Conservation (phyloP, 2,113 vertebrate genomes). For the Hypomesus transpacificus region DNA sequence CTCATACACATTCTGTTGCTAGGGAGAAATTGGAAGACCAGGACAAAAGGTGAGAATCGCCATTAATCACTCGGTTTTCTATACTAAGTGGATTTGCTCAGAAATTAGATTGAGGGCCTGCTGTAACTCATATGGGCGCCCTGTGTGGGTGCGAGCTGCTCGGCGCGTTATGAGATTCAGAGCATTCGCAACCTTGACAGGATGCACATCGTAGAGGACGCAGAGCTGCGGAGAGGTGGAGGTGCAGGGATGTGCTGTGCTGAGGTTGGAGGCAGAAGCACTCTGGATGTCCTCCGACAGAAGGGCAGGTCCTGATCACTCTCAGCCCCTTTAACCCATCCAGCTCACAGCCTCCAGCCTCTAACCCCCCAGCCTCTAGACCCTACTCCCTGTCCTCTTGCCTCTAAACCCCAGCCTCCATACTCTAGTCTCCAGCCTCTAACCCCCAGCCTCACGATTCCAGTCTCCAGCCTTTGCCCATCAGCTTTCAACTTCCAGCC, state of each 20-base stretch:
- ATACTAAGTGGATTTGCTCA: constrained; percentile 65
- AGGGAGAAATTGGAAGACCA: constrained; percentile 97
- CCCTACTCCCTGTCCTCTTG: no score
- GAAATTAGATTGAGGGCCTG: constrained; percentile 48
- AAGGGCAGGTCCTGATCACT: constrained; percentile 17
- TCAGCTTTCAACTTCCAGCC: no score
- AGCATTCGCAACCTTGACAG: constrained; percentile 58
- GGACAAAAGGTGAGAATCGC: constrained; percentile 90
- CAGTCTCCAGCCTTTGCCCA: no score
- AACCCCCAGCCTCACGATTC: no score
- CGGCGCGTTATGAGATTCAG: constrained; percentile 37
- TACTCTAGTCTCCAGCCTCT: no score
- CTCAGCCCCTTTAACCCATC: constrained; percentile 29
- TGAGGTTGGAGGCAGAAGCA: constrained; percentile 26
- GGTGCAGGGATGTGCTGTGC: not conserved
- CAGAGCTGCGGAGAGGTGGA: constrained; percentile 40
- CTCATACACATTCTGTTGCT: constrained; percentile 54
- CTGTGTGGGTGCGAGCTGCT: not conserved
- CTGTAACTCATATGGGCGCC: constrained; percentile 39
- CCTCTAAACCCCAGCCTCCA: no score
- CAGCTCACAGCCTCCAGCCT: constrained; percentile 5
- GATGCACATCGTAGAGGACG: constrained; percentile 35
- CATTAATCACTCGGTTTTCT: constrained; percentile 53
- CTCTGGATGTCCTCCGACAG: constrained; percentile 13
- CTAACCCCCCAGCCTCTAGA: no score